Evolutionary conservation across 2,888 invertebrate species (phyloP).

Genomic region (Dryobotodes eremita): DNA sequence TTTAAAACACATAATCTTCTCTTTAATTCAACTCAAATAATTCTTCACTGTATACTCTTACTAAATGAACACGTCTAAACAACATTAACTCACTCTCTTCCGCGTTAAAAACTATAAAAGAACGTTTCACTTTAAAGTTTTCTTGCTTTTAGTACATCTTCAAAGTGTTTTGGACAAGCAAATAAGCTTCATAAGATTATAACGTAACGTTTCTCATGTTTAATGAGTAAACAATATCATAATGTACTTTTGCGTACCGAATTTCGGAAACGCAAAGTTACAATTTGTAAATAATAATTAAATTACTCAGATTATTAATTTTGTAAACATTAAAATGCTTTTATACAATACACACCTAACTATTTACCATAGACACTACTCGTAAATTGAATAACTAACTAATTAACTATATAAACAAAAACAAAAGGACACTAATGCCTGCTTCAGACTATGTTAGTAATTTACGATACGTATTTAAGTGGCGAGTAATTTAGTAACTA

Average conservation of each 20-base stretch:
- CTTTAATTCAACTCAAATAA: conserved; percentile 11
- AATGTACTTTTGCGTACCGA: neutral
- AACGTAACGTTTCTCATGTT: conserved; percentile 2
- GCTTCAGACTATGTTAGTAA: too few species aligned
- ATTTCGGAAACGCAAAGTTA: neutral
- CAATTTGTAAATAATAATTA: neutral
- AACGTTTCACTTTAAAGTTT: conserved; percentile 37
- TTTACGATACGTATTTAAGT: too few species aligned
- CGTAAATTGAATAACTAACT: neutral
- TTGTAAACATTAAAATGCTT: neutral
- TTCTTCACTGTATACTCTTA: conserved; percentile 5
- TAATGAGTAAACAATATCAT: neutral
- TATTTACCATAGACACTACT: neutral
- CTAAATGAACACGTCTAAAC: conserved; percentile 50
- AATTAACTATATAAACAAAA: too few species aligned
- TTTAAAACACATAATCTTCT: conserved; percentile 16
- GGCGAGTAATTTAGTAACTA: neutral
- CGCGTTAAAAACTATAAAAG: conserved; percentile 35
- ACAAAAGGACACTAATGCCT: neutral
- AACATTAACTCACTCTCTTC: conserved; percentile 52
- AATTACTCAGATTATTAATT: neutral
- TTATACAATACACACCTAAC: neutral
- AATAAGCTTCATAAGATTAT: conserved; percentile 18
- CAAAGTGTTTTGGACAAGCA: conserved; percentile 41
- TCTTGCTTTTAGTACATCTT: conserved; percentile 29